These are phyloP conservation scores for Microtus montanus DNA, from an alignment of 2,113 vertebrate genomes.

Conservation along the genomic window DNA sequence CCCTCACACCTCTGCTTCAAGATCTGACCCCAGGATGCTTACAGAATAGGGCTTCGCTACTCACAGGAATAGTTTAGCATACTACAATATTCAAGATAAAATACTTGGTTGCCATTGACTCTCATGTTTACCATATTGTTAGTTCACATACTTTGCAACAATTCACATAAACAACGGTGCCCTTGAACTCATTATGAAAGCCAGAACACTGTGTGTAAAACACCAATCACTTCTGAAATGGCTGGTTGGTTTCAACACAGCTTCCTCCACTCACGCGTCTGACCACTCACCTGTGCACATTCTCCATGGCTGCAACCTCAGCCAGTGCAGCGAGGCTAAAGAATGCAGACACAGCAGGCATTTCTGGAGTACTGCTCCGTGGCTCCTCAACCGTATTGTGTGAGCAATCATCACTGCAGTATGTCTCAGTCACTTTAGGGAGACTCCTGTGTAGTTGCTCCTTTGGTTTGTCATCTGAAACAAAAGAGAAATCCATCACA, in stretches of 20 bases:
- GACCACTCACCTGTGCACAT: conserved; percentile 92
- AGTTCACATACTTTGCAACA: not conserved
- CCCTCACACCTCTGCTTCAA: not conserved
- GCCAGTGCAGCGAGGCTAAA: conserved; percentile 99
- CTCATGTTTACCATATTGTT: not conserved
- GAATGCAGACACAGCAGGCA: conserved; percentile 91
- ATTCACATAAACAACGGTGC: not conserved
- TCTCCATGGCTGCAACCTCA: conserved; percentile 99
- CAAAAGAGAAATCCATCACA: conserved; percentile 58
- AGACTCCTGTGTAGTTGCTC: conserved; percentile 88
- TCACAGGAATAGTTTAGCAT: not conserved
- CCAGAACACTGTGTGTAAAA: not conserved
- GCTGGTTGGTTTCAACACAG: not conserved
- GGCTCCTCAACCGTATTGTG: conserved; percentile 84
- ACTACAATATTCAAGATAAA: not conserved
- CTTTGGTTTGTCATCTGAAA: conserved; percentile 92
- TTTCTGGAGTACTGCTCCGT: conserved; percentile 86
- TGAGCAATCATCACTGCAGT: conserved; percentile 90
- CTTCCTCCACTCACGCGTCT: rapidly evolving
- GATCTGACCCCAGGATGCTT: not conserved
- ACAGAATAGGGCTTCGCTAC: not conserved
- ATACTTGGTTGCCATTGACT: not conserved
- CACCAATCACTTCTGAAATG: not conserved
- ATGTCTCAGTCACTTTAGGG: conserved; percentile 85
- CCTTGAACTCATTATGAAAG: not conserved